Evolutionary conservation across 2,113 vertebrate genomes (phyloP).

Genomic region (Mandrillus leucophaeus): DNA sequence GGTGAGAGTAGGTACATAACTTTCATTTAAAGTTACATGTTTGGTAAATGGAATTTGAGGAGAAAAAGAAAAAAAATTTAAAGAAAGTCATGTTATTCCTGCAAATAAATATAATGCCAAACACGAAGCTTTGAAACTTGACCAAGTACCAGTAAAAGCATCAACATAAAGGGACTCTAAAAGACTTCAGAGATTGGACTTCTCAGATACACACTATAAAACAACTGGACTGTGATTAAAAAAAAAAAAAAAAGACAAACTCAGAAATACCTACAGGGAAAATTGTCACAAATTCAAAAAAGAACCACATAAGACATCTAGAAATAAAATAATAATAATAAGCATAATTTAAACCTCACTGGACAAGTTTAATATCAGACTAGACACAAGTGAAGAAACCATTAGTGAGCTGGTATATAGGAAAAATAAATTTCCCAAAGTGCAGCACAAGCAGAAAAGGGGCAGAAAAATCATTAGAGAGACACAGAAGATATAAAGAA

Average conservation of each 20-base stretch:
- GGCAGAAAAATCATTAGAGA: not conserved
- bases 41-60: no score
- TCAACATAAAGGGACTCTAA: not conserved
- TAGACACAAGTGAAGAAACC: constrained; percentile 9
- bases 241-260: not conserved
- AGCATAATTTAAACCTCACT: not conserved
- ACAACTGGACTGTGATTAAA: not conserved
- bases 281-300: not conserved
- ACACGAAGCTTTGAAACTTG: not conserved
- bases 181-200: not conserved
- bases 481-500: not conserved
- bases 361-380: not conserved
- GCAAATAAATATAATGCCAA: not conserved
- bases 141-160: not conserved
- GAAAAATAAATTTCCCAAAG: not conserved
- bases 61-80: no score
- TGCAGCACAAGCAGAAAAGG: not conserved
- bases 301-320: not conserved
- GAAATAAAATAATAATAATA: not conserved
- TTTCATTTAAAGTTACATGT: not conserved
- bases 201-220: not conserved
- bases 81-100: not conserved
- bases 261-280: not conserved
- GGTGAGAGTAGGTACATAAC: not conserved
- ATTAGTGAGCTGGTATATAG: not conserved